Conservation (phyloP, 2,888 invertebrate genomes). For the Pristionchus arcanus region DNA sequence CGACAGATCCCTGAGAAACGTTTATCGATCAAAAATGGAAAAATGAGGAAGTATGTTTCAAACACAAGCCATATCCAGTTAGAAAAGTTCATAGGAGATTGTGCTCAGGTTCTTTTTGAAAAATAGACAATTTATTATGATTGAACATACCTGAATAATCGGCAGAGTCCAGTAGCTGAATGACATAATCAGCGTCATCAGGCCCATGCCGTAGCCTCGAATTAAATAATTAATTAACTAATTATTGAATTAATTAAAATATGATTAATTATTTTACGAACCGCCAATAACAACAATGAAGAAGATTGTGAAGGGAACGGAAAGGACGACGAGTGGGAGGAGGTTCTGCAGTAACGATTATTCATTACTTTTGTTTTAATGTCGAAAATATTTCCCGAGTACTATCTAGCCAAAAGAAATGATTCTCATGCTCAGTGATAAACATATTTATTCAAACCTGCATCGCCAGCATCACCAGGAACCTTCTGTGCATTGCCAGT, state of each 20-base stretch:
- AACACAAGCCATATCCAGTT: too few relatives aligned
- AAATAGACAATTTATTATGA: too few relatives aligned
- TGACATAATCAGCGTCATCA: background rate
- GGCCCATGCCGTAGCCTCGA: constrained; percentile 1
- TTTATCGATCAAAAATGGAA: background rate
- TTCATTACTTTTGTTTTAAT: too few relatives aligned
- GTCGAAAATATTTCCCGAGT: too few relatives aligned
- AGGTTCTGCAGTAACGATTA: constrained; percentile 1
- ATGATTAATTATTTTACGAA: background rate
- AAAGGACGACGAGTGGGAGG: background rate
- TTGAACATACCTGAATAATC: constrained; percentile 15
- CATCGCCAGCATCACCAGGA: background rate
- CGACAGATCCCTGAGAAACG: background rate
- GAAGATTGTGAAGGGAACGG: constrained; percentile 16
- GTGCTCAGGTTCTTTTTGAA: too few relatives aligned
- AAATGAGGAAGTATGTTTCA: too few relatives aligned
- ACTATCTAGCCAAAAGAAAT: too few relatives aligned
- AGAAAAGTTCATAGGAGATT: too few relatives aligned
- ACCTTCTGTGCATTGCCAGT: background rate
- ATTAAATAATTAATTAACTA: background rate
- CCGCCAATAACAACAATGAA: background rate
- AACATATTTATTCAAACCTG: background rate
- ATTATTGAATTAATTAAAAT: background rate
- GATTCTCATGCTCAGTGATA: too few relatives aligned
- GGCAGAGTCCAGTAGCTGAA: constrained; percentile 38